These are phyloP conservation scores for Tanaodytes sp. DNA, from an alignment of 2,888 invertebrate genomes.

Conservation along the genomic window DNA sequence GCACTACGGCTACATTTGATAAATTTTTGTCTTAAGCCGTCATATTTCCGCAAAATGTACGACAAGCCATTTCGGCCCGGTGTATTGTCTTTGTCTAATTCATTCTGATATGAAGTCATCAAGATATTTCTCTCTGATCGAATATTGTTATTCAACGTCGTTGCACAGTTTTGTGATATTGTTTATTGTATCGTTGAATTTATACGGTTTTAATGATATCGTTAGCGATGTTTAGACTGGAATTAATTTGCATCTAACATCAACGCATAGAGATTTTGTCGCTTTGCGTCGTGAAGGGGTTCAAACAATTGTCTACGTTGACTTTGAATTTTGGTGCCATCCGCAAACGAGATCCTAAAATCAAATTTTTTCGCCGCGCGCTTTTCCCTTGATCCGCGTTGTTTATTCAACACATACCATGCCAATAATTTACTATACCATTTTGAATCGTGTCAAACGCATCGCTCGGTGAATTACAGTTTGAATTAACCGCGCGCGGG, in stretches of 20 bases:
- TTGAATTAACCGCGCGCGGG: conserved; percentile 32
- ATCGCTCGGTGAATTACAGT: not conserved
- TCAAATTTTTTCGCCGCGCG: no score
- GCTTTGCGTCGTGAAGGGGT: conserved; percentile 22
- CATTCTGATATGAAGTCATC: conserved; percentile 49
- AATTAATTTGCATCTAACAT: conserved; percentile 50
- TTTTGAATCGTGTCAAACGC: no score
- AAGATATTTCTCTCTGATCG: conserved; percentile 52
- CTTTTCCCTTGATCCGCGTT: no score
- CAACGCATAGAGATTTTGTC: conserved; percentile 43
- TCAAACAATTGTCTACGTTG: conserved; percentile 15
- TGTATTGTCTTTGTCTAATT: conserved; percentile 50
- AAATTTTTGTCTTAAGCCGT: conserved; percentile 47
- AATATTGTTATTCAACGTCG: conserved; percentile 55
- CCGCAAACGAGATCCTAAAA: conserved; percentile 5
- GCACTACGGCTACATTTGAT: conserved; percentile 47
- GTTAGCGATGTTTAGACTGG: conserved; percentile 45
- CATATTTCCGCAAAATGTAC: conserved; percentile 40
- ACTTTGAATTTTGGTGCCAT: conserved; percentile 33
- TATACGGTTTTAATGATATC: conserved; percentile 45
- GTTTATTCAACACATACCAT: no score
- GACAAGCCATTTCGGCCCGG: conserved; percentile 39
- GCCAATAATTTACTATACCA: no score
- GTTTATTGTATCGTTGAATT: conserved; percentile 54
- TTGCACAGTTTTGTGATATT: conserved; percentile 56